phyloP scores from a whole-genome alignment of 2,797 vertebrate genomes.

The Pipistrellus nathusii region DNA sequence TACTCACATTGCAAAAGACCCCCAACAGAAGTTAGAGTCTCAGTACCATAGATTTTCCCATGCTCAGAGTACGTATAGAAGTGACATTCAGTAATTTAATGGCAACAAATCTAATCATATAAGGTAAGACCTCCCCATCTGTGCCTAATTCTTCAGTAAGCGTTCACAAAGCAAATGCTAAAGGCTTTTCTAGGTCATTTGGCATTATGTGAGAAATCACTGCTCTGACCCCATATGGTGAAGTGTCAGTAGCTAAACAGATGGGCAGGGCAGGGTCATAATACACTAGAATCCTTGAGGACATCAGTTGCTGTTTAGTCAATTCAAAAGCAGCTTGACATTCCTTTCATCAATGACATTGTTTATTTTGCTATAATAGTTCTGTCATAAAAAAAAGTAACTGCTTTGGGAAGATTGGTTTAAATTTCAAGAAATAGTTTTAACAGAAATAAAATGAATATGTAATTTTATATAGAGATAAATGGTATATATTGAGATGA shows the following conservation, averaged over 20 bases:
- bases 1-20: constrained; percentile 39
- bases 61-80: background rate
- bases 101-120: constrained; percentile 26
- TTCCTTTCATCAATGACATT: constrained; percentile 84
- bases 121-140: constrained; percentile 57
- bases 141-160: constrained; percentile 65
- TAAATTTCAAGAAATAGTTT: constrained; percentile 79
- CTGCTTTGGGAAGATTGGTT: constrained; percentile 77
- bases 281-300: constrained; percentile 84
- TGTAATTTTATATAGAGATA: constrained; percentile 68
- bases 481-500: background rate
- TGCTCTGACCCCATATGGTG: constrained; percentile 84
- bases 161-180: constrained; percentile 80
- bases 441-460: constrained; percentile 75
- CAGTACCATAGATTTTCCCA: background rate
- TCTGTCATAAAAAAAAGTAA: constrained; percentile 84
- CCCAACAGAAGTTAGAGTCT: background rate
- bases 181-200: constrained; percentile 86
- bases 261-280: constrained; percentile 85
- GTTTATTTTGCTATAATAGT: constrained; percentile 82
- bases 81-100: constrained; percentile 25
- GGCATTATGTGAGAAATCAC: constrained; percentile 83
- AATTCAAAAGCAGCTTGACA: constrained; percentile 85
- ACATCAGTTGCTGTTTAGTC: constrained; percentile 84
- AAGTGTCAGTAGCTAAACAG: constrained; percentile 86